phyloP scores from a whole-genome alignment of 2,113 vertebrate genomes.

The Kryptolebias marmoratus region DNA sequence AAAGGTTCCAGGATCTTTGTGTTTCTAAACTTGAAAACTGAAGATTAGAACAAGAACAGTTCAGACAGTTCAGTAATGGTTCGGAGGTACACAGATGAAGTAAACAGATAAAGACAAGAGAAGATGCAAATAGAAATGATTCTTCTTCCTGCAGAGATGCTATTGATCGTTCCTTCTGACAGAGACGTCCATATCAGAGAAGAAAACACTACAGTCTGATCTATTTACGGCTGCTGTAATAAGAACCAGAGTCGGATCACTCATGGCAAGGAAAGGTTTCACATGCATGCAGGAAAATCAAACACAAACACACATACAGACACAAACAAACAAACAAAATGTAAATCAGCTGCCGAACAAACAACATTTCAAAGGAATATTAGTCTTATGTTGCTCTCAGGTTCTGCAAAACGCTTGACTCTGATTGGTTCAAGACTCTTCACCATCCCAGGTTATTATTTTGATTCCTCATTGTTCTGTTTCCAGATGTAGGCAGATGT shows the following conservation, averaged over 20 bases:
- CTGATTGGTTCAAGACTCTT: no score
- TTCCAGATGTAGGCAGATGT: no score
- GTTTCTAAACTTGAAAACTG: background rate
- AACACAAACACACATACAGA: background rate
- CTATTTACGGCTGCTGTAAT: conserved; percentile 50
- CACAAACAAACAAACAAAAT: background rate
- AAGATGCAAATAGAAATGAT: background rate
- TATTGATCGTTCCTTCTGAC: conserved; percentile 39
- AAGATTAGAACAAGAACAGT: no score
- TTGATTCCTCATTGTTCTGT: no score
- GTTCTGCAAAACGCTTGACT: no score
- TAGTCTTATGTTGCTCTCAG: no score
- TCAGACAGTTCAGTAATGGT: no score
- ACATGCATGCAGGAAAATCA: background rate
- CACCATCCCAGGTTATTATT: no score
- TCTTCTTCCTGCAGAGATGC: conserved; percentile 23
- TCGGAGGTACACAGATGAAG: background rate
- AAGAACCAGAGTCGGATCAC: conserved; percentile 20
- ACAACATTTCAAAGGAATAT: background rate
- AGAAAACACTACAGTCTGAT: conserved; percentile 24
- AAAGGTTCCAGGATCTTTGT: background rate
- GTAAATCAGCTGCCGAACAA: background rate
- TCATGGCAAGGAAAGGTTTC: background rate
- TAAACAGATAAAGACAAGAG: background rate
- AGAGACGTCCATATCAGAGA: conserved; percentile 19